Conservation (phyloP, 2,888 invertebrate genomes). For the Chloromyia formosa region DNA sequence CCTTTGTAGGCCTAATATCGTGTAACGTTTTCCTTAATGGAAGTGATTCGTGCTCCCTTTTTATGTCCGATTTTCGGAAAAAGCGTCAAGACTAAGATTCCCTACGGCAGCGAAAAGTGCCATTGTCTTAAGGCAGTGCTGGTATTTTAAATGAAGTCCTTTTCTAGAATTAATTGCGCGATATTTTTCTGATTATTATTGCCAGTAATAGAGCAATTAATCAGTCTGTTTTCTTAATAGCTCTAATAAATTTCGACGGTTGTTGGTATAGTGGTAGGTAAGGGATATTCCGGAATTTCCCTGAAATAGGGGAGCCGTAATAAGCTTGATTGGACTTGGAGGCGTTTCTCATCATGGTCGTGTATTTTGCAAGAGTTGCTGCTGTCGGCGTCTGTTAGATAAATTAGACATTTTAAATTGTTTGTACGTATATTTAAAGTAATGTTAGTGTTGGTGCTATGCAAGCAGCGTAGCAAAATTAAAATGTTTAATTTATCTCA, state of each 20-base stretch:
- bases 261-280: not conserved
- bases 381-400: too few relatives aligned
- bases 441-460: too few relatives aligned
- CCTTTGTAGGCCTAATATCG: slow-evolving; percentile 6
- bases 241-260: slow-evolving; percentile 45
- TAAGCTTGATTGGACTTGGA: too few relatives aligned
- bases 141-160: slow-evolving; percentile 47
- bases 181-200: slow-evolving; percentile 48
- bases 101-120: not conserved
- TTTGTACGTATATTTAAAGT: too few relatives aligned
- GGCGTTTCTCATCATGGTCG: too few relatives aligned
- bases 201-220: slow-evolving; percentile 48
- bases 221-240: slow-evolving; percentile 47
- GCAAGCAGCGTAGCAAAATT: too few relatives aligned
- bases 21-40: slow-evolving; percentile 17
- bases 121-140: slow-evolving; percentile 2
- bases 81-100: not conserved
- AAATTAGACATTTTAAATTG: too few relatives aligned
- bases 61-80: not conserved
- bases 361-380: too few relatives aligned
- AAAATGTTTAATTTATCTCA: too few relatives aligned
- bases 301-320: too few relatives aligned
- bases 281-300: too few relatives aligned
- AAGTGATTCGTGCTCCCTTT: slow-evolving; percentile 14
- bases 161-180: slow-evolving; percentile 44